Evolutionary conservation across 2,797 vertebrate genomes (phyloP).

Genomic region (Crocodylus rhombifer): DNA sequence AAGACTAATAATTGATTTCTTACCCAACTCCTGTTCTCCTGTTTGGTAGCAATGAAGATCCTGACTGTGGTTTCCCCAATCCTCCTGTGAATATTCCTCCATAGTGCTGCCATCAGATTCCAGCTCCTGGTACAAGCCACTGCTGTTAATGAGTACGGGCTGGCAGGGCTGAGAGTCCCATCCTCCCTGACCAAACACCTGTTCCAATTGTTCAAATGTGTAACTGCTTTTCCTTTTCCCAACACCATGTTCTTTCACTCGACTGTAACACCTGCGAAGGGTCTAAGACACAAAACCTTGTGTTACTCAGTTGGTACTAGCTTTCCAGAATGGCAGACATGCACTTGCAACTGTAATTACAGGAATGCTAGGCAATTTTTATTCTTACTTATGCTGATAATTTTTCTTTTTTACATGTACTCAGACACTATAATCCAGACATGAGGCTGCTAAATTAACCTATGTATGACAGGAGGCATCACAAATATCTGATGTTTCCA

Average conservation of each 20-base stretch:
- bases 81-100: conserved; percentile 98
- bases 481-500: background rate
- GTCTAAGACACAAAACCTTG: conserved; percentile 83
- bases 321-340: conserved; percentile 12
- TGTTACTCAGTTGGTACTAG: conserved; percentile 41
- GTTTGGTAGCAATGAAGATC: conserved; percentile 95
- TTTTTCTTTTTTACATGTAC: background rate
- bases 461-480: conserved; percentile 68
- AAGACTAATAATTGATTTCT: conserved; percentile 48
- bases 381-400: conserved; percentile 25
- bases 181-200: conserved; percentile 98
- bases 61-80: conserved; percentile 96
- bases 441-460: conserved; percentile 34
- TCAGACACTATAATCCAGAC: background rate
- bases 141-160: conserved; percentile 98
- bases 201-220: conserved; percentile 98
- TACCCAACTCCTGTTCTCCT: conserved; percentile 93
- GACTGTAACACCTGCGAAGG: conserved; percentile 97
- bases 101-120: conserved; percentile 97
- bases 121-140: conserved; percentile 98
- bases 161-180: conserved; percentile 98
- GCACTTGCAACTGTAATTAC: conserved; percentile 59
- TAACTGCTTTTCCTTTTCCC: conserved; percentile 99
- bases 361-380: conserved; percentile 62
- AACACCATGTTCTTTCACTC: conserved; percentile 97